These are phyloP conservation scores for Stenodema calcarata DNA, from an alignment of 2,888 invertebrate species.

Conservation along the genomic window DNA sequence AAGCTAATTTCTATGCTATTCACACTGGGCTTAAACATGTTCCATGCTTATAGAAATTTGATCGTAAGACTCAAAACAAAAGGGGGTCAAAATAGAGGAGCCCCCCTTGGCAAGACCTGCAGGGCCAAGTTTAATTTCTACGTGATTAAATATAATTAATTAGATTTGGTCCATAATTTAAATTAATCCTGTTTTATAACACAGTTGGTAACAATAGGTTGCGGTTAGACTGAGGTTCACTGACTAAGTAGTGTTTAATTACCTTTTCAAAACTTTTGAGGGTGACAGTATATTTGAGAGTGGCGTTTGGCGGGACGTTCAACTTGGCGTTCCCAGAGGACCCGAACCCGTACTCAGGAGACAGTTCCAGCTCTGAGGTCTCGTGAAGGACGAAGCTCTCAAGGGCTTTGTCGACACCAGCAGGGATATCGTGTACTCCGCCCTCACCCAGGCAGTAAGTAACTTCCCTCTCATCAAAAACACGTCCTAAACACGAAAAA, in stretches of 20 bases:
- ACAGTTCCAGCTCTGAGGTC: conserved; percentile 74
- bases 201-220: too few species aligned
- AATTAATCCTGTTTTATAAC: too few species aligned
- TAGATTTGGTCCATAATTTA: too few species aligned
- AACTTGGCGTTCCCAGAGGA: conserved; percentile 71
- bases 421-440: conserved; percentile 73
- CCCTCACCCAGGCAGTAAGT: conserved; percentile 89
- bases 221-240: too few species aligned
- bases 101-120: too few species aligned
- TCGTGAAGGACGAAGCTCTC: conserved; percentile 83
- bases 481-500: conserved; percentile 61
- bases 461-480: conserved; percentile 82
- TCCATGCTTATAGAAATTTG: too few species aligned
- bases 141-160: too few species aligned
- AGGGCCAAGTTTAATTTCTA: too few species aligned
- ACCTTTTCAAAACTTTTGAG: conserved; percentile 85
- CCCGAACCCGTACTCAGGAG: conserved; percentile 83
- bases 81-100: too few species aligned
- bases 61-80: too few species aligned
- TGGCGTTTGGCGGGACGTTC: conserved; percentile 79
- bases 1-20: too few species aligned
- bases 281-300: conserved; percentile 80
- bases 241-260: not conserved
- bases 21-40: too few species aligned
- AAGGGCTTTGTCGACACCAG: conserved; percentile 83